These are phyloP conservation scores for Artemia sinica DNA, from an alignment of 2,888 invertebrate genomes.

Conservation along the genomic window DNA sequence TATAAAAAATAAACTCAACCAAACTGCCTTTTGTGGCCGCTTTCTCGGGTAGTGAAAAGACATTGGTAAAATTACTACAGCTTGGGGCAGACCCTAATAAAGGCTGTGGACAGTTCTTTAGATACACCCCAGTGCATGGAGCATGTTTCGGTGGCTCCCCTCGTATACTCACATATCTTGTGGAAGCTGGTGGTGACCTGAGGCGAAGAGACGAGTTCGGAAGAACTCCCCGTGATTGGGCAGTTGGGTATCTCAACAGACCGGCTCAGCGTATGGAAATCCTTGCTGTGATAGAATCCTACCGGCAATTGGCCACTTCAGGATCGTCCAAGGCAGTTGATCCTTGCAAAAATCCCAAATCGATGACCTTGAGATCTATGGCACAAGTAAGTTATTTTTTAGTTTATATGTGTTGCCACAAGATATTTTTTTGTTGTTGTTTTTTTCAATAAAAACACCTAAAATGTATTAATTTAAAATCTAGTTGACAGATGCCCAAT, in stretches of 20 bases:
- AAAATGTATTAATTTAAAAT: too few species aligned
- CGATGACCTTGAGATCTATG: too few species aligned
- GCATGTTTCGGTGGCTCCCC: constrained; percentile 32
- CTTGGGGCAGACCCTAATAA: constrained; percentile 35
- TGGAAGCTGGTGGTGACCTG: constrained; percentile 29
- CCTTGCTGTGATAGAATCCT: neutral
- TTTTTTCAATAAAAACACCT: too few species aligned
- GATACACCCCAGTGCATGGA: constrained; percentile 33
- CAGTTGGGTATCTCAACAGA: neutral
- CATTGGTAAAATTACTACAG: constrained; percentile 30
- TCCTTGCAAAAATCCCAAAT: too few species aligned
- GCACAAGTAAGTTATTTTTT: too few species aligned
- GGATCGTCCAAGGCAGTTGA: too few species aligned
- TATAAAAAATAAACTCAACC: too few species aligned
- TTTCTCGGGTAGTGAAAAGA: constrained; percentile 29
- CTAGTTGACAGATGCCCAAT: too few species aligned
- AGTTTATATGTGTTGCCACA: too few species aligned
- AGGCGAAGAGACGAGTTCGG: neutral
- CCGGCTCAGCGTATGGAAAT: neutral
- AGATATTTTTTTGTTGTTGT: too few species aligned
- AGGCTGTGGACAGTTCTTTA: constrained; percentile 29
- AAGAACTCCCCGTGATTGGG: constrained; percentile 1
- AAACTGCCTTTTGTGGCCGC: constrained; percentile 32
- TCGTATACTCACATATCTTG: constrained; percentile 30
- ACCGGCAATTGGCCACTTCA: neutral